Evolutionary conservation across 2,113 vertebrate genomes (phyloP), one percentile per base, ranked within the genome.

Genomic region (Pithys albifrons): DNA sequence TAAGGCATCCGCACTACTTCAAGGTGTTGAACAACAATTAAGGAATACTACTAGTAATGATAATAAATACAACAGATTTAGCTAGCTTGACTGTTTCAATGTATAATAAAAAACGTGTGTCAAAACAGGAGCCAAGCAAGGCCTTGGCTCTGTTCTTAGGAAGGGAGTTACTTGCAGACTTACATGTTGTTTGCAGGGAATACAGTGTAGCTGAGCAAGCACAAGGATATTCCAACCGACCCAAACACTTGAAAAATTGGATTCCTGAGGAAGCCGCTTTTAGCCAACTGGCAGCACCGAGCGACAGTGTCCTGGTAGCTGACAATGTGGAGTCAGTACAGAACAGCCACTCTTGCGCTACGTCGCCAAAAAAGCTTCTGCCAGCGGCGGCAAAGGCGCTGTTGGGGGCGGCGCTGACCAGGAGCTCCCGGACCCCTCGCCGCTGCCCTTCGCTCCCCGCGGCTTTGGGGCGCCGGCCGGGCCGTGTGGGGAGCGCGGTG

Each of bases 11-110:
- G 55, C 39, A 25, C 2, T 31, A 10, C 43, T 85, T 71, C 1
- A 2, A 58, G 71, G 22, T 2, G 3, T 15, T 0, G 0, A 85
- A 59, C 43, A 75, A 54, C 22, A 27, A 11, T 3, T 2, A 1
- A 73, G 25, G 18, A 81, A 43, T 48, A 55, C 7, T 11, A 19
- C 29, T 16, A 55, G 27, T 20, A 52, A 14, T 12, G 22, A 22
- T 7, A 54, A 57, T 6, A 92, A 88, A 25, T 4, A 16, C 29
- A 67, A 67, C 7, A 59, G 5, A 69, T 81, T 52, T 46, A 78
- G 18, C 19, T 12, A 16, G 13, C 29, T 85, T 58, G 37, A 46
- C 37, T 43, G 6, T 65, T 88, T 65, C 6, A 43, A 37, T 6
- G 7, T 4, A 14, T 48, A 45, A 59, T 35, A 69, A 2, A 13